Evolutionary conservation across 2,888 invertebrate species (phyloP), one percentile per base, ranked within the genome.

Genomic region (Hololepta plana): DNA sequence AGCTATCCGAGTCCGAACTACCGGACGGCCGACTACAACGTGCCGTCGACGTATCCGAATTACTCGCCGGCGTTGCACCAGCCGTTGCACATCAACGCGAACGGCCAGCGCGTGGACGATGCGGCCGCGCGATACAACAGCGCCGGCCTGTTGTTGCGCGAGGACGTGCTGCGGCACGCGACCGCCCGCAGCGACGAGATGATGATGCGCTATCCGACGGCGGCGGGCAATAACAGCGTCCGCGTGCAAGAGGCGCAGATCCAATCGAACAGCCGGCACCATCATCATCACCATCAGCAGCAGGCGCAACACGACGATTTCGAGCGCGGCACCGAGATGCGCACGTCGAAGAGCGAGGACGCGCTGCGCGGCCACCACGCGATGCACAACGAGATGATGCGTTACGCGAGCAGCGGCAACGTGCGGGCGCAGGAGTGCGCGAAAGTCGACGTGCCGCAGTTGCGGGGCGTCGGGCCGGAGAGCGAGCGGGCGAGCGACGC

Each of bases 361-460:
- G 38, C 46, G 38, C 35, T 53, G 8, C 44, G 50, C 17, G 49
- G 49, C 14, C 46, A 47, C 27, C 34, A 35, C 17, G 21, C 35
- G n/a, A 30, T 34, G 24, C 35, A 34, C 23, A 44, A 45, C 16
- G 44, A 44, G 19, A 41, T 43, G 28, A 34, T 41, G 32, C 32
- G 49, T 21, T 55, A 53, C 32, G 49, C 54, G 4, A 55, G 54
- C 32, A 52, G 51, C 30, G 52, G 52, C 4, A 55, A 55, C 30
- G 51, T 54, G 14, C 40, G 51, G 31, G 42, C 40, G n/a, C 45
- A 47, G 26, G 46, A 49, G 26, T 44, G 42, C 30, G 42, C 40
- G 21, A 41, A 42, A 32, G 36, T 42, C 11, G 45, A 46, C 15
- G 35, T 43, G n/a, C 43, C 43, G 14, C 42, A 42, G 28, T 29